A percentile compares a stretch with the other conserved stretches of the same genome.
Conservation (phyloP, 2,888 invertebrate genomes). For the Oscheius sp. region DNA sequence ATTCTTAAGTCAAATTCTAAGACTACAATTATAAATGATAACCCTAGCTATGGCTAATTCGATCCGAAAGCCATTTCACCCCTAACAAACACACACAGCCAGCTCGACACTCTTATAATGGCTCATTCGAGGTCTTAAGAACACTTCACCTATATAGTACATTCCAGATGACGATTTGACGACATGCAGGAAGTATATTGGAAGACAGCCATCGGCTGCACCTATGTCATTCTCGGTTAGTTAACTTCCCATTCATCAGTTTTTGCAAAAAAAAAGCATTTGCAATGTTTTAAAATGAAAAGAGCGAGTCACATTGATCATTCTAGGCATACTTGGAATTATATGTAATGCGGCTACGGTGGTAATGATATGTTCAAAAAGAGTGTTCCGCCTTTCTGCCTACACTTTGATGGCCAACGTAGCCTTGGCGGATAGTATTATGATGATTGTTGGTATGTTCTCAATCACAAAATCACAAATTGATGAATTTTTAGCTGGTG, state of each 20-base stretch:
- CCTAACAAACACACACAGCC: conserved; percentile 9
- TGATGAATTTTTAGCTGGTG: conserved; percentile 32
- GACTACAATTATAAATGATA: too few species aligned
- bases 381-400: conserved; percentile 67
- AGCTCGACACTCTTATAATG: conserved; percentile 2
- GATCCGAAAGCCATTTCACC: conserved; percentile 17
- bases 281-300: too few species aligned
- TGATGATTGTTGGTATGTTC: conserved; percentile 54
- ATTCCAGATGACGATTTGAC: neutral
- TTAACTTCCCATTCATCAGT: too few species aligned
- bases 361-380: conserved; percentile 62
- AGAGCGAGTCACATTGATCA: conserved; percentile 15
- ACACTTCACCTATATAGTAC: neutral
- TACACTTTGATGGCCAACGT: conserved; percentile 68
- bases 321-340: conserved; percentile 54
- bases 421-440: conserved; percentile 51
- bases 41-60: too few species aligned
- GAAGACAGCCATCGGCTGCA: conserved; percentile 14
- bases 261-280: too few species aligned
- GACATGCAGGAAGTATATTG: conserved; percentile 15
- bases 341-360: conserved; percentile 62
- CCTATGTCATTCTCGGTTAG: conserved; percentile 18
- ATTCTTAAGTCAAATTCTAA: too few species aligned
- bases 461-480: too few species aligned
- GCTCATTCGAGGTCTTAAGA: conserved; percentile 10